Percentiles rank a stretch among this genome's conserved stretches.
These are phyloP conservation scores for Glossosoma conforme DNA, from an alignment of 1,140 invertebrate species.

Conservation along the genomic window DNA sequence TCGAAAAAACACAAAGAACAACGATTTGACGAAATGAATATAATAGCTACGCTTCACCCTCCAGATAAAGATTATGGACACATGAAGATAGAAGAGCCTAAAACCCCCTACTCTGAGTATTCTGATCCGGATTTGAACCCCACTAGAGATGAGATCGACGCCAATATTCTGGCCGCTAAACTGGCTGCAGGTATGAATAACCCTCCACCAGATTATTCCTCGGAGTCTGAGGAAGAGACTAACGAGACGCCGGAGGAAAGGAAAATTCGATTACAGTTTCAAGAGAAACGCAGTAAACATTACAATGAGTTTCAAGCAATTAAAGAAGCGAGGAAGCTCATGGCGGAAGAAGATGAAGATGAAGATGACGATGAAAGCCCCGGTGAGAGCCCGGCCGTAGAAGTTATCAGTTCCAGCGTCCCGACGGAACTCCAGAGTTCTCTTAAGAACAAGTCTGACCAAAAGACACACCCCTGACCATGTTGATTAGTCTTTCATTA, in stretches of 20 bases:
- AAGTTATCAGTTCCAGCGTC: constrained; percentile 17
- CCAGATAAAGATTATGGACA: constrained; percentile 98
- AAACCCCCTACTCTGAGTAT: constrained; percentile 79
- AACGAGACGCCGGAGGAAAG: constrained; percentile 61
- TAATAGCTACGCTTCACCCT: constrained; percentile 96
- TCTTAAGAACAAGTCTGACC: too few relatives aligned
- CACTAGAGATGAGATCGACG: constrained; percentile 70
- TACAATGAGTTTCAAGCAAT: constrained; percentile 97
- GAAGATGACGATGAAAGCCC: too few relatives aligned
- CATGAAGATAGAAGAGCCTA: constrained; percentile 99
- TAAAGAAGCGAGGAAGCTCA: constrained; percentile 81
- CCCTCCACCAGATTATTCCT: constrained; percentile 40
- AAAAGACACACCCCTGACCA: constrained; percentile 21
- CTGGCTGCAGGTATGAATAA: constrained; percentile 48
- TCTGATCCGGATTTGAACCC: constrained; percentile 68
- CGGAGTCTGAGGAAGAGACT: constrained; percentile 50
- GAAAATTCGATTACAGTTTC: constrained; percentile 70
- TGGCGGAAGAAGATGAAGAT: constrained; percentile 86
- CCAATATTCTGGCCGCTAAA: constrained; percentile 72
- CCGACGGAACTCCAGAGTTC: too few relatives aligned
- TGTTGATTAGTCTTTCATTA: constrained; percentile 10
- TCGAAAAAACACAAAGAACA: constrained; percentile 70
- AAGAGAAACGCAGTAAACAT: constrained; percentile 90
- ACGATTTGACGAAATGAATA: constrained; percentile 99
- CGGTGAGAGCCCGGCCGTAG: constrained; percentile 47